Percentiles rank a stretch among this genome's conserved stretches.
Evolutionary conservation across 2,888 invertebrate species (phyloP).

Genomic region (Thelaira solivaga): DNA sequence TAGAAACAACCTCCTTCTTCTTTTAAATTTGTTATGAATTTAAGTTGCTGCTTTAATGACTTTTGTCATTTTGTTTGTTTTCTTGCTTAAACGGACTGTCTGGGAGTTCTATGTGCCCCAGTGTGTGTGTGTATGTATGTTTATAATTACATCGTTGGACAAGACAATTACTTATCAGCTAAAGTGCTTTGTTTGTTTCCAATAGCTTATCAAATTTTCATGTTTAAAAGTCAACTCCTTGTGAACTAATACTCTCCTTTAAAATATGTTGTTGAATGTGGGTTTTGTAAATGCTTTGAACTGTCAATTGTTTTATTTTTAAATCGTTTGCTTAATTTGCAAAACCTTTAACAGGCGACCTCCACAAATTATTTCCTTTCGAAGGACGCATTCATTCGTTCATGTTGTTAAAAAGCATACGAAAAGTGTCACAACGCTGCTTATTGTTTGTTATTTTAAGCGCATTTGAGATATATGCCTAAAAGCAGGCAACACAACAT

Average conservation of each 20-base stretch:
- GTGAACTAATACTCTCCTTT: too few species aligned
- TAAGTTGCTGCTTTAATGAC: constrained; percentile 25
- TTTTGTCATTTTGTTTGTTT: background rate
- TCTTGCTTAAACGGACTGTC: constrained; percentile 1
- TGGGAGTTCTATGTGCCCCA: too few species aligned
- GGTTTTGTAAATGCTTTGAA: background rate
- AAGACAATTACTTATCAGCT: constrained; percentile 22
- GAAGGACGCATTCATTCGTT: background rate
- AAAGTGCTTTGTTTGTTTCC: background rate
- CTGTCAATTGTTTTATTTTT: background rate
- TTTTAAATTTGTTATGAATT: constrained; percentile 11
- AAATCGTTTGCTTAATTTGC: background rate
- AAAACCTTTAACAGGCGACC: too few species aligned
- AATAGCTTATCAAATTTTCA: constrained; percentile 15
- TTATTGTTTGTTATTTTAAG: background rate
- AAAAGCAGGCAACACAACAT: constrained; percentile 5
- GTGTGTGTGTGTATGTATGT: constrained; percentile 3
- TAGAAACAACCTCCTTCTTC: too few species aligned
- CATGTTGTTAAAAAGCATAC: too few species aligned
- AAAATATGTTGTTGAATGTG: constrained; percentile 11
- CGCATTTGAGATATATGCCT: background rate
- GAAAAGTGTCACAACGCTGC: background rate
- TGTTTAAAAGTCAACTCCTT: too few species aligned
- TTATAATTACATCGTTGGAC: constrained; percentile 12
- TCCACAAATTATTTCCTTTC: constrained; percentile 14